A percentile compares a stretch with the other conserved stretches of the same genome.
These are phyloP conservation scores for Crioceris asparagi DNA, from an alignment of 2,888 invertebrate genomes.

Conservation along the genomic window DNA sequence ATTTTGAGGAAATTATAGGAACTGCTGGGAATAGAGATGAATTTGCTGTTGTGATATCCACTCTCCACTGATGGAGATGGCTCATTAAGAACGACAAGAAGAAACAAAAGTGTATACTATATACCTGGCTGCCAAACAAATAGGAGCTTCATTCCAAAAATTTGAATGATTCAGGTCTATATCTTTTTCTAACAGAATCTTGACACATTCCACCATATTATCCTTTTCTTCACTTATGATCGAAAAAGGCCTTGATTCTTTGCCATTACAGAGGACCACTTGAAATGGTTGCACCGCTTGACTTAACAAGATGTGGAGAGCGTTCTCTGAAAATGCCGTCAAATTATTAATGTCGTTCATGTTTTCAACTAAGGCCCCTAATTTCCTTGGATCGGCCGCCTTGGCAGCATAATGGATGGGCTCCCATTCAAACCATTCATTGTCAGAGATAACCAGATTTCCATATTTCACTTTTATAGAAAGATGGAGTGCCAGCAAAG, in stretches of 20 bases:
- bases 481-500: conserved; percentile 5
- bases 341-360: conserved; percentile 11
- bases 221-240: conserved; percentile 18
- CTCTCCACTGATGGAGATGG: too few species aligned
- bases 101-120: too few species aligned
- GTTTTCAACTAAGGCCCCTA: conserved; percentile 12
- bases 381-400: conserved; percentile 14
- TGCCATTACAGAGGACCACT: conserved; percentile 17
- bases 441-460: conserved; percentile 14
- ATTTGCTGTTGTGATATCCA: too few species aligned
- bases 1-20: too few species aligned
- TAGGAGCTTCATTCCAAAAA: conserved; percentile 24
- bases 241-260: conserved; percentile 15
- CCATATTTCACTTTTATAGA: conserved; percentile 7
- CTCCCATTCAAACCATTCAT: conserved; percentile 22
- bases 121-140: conserved; percentile 22
- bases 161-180: conserved; percentile 24
- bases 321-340: conserved; percentile 23
- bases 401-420: conserved; percentile 22
- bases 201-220: conserved; percentile 17
- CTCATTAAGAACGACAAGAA: too few species aligned
- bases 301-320: conserved; percentile 21
- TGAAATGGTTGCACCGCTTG: conserved; percentile 16
- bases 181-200: conserved; percentile 18
- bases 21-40: too few species aligned